Base-by-base conservation (phyloP, 2,113 vertebrate genomes). In the Trematocara stigmaticum region DNA sequence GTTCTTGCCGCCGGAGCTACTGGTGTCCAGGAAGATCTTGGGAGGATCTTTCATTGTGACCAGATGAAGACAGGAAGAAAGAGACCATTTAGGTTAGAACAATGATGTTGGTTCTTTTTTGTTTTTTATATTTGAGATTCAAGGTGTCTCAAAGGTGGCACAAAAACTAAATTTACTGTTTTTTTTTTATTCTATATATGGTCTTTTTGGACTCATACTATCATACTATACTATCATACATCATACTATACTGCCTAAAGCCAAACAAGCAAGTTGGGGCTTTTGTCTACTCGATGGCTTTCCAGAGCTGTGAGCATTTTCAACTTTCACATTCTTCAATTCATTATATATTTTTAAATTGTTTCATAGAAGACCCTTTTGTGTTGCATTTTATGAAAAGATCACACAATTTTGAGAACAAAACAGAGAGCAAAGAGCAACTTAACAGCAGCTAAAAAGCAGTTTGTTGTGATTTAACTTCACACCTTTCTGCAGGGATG, bases 1-100 rank as follows among this genome's bases (percentile, higher is more conserved):
- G 84, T 98, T 98, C 31, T 97, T 96, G 5, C 92, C 93, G 42
- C 96, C 95, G 3, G 56, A 6, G 79, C 93, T 93, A 0, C 96
- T 96, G 59, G 96, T 96, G 93, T 99, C 97, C 95, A 99, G 92
- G 95, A 97, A 97, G 84, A 98, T 99, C 87, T 97, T 98, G 7
- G 98, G 98, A 64, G 98, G 98, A 20, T 98, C 98, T 98, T 80
- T 85, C n/a, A 82, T 51, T 38, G 7, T 13, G n/a, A 51, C 8
- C 8, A 51, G 49, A 49, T 56, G 23, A 74, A 76, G 16, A 76
- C 7, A 16, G 38, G 59, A 7, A 71, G 31, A 66, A 11, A 53
- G 1, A 15, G 13, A 59, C 13, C 9, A 55, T 47, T 51, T n/a
- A 64, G 40, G 16, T 87, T 38, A 64, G 7, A 45, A 45, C 6